These are phyloP conservation scores for Lagopus muta DNA, from an alignment of 2,113 vertebrate genomes.

Conservation along the genomic window DNA sequence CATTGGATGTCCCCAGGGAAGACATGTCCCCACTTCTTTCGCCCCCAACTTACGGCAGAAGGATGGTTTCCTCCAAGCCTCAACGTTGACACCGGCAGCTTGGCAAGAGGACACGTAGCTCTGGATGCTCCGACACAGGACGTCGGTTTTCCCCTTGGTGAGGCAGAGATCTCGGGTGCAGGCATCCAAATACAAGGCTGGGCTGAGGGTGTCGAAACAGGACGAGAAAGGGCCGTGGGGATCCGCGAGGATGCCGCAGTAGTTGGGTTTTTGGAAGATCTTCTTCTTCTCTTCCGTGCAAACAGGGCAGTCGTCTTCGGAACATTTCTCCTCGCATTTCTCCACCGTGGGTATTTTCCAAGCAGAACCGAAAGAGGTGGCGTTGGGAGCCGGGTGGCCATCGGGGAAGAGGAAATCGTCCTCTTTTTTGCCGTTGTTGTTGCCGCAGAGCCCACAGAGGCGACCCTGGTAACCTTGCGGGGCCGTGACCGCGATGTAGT, in stretches of 20 bases:
- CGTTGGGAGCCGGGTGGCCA: neutral
- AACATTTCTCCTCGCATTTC: neutral
- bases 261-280: conserved; percentile 37
- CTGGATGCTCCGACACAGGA: conserved; percentile 81
- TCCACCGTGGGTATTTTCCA: conserved; percentile 40
- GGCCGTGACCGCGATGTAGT: conserved; percentile 45
- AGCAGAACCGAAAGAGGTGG: conserved; percentile 23
- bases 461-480: conserved; percentile 54
- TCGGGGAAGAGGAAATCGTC: conserved; percentile 67
- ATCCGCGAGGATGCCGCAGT: conserved; percentile 69
- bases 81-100: conserved; percentile 48
- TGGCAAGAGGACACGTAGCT: conserved; percentile 83
- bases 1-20: rapidly evolving
- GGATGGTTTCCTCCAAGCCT: conserved; percentile 79
- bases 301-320: neutral
- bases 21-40: rapidly evolving
- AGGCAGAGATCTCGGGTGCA: conserved; percentile 71
- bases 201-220: conserved; percentile 58
- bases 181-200: conserved; percentile 20
- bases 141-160: neutral
- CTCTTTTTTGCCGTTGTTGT: conserved; percentile 46
- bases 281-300: conserved; percentile 57
- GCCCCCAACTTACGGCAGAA: conserved; percentile 81
- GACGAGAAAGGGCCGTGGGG: conserved; percentile 54
- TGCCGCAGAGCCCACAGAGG: conserved; percentile 79